These are phyloP conservation scores for Rhinichthys klamathensis DNA, from an alignment of 2,113 vertebrate species.

Conservation along the genomic window DNA sequence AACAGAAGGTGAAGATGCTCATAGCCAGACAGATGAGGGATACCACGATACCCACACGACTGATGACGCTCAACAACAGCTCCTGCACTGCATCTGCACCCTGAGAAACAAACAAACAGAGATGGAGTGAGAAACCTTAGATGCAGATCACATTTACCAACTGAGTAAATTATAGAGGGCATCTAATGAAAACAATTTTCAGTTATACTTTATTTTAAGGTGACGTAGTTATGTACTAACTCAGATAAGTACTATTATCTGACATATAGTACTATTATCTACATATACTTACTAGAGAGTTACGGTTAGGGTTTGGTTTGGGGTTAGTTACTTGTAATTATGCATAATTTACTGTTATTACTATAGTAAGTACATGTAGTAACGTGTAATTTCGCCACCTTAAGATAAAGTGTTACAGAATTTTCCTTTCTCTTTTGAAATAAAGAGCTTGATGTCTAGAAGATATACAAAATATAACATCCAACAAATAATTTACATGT, in stretches of 20 bases:
- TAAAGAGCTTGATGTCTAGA: neutral
- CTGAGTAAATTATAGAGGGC: neutral
- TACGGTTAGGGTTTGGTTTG: too few relatives aligned
- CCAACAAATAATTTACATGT: neutral
- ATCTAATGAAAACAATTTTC: neutral
- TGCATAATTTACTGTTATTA: too few relatives aligned
- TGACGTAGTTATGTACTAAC: too few relatives aligned
- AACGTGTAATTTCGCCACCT: too few relatives aligned
- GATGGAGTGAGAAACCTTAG: slow-evolving; percentile 62
- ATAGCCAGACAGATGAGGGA: slow-evolving; percentile 95
- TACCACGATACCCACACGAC: slow-evolving; percentile 93
- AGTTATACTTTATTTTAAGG: too few relatives aligned
- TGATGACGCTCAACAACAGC: slow-evolving; percentile 92
- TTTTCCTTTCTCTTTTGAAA: neutral
- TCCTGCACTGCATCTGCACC: slow-evolving; percentile 84
- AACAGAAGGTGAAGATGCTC: slow-evolving; percentile 99
- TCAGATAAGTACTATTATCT: too few relatives aligned
- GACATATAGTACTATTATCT: too few relatives aligned
- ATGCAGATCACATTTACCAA: neutral
- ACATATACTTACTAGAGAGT: too few relatives aligned
- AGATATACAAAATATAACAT: neutral
- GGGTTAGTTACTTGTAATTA: too few relatives aligned
- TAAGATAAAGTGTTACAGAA: neutral
- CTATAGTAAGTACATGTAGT: too few relatives aligned
- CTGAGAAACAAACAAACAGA: slow-evolving; percentile 73